Percentiles rank a stretch among this genome's conserved stretches.
Conservation (phyloP, 2,113 vertebrate species). For the Pteropus alecto region DNA sequence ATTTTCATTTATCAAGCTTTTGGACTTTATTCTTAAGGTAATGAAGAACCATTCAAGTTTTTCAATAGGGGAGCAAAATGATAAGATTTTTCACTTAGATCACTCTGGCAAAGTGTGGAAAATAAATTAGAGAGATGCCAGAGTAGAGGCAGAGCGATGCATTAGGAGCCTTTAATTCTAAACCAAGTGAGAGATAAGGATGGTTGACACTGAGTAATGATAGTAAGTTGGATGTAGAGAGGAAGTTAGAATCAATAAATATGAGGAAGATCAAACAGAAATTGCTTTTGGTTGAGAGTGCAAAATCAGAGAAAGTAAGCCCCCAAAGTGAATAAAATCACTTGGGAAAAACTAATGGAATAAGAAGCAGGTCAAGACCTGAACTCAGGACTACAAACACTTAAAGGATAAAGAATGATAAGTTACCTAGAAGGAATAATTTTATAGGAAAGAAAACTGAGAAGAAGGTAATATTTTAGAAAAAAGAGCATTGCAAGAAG, state of each 20-base stretch:
- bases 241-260: neutral
- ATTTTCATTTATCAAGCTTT: neutral
- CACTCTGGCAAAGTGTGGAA: neutral
- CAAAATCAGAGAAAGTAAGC: neutral
- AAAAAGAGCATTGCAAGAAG: neutral
- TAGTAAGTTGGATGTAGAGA: neutral
- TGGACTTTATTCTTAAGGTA: conserved; percentile 5
- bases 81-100: neutral
- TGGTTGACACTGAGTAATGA: neutral
- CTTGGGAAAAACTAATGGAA: neutral
- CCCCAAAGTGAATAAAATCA: neutral
- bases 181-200: neutral
- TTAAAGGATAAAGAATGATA: neutral
- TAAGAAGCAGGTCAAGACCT: neutral
- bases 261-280: neutral
- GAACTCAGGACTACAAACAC: neutral
- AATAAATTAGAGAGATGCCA: neutral
- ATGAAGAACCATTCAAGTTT: neutral
- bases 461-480: neutral
- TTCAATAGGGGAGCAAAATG: neutral
- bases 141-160: neutral
- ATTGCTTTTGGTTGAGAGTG: neutral
- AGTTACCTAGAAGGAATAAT: neutral
- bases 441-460: neutral
- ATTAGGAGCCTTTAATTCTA: neutral